phyloP scores from a whole-genome alignment of 2,888 invertebrate species.

The Archips crataeganus region DNA sequence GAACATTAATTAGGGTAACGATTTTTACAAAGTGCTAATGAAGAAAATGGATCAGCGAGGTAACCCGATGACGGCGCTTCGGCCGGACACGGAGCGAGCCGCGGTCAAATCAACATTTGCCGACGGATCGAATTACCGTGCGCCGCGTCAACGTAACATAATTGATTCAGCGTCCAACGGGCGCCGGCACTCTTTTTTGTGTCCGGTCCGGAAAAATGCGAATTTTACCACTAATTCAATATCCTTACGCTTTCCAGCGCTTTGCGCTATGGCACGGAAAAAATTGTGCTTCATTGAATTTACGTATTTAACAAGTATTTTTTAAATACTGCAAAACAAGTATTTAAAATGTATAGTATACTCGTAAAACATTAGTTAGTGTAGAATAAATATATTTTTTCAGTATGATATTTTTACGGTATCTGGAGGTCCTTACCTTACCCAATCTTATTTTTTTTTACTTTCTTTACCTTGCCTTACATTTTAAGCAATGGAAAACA shows the following conservation, averaged over 20 bases:
- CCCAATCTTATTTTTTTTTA: no score
- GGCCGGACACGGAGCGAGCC: conserved; percentile 63
- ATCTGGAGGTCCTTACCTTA: no score
- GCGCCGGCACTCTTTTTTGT: conserved; percentile 72
- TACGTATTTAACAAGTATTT: conserved; percentile 13
- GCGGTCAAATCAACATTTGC: conserved; percentile 83
- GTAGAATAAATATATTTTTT: no score
- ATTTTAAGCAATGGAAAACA: no score
- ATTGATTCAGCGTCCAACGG: conserved; percentile 77
- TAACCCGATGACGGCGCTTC: conserved; percentile 45
- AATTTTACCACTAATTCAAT: conserved; percentile 79
- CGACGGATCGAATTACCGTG: conserved; percentile 80
- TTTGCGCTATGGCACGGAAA: conserved; percentile 45
- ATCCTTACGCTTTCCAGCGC: conserved; percentile 59
- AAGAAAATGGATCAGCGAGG: conserved; percentile 67
- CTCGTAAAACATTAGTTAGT: no score
- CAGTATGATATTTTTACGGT: no score
- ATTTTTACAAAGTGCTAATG: conserved; percentile 56
- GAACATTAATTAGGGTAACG: conserved; percentile 55
- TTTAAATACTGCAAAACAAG: not conserved
- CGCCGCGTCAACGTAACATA: conserved; percentile 76
- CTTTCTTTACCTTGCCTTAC: no score
- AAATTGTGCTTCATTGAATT: conserved; percentile 32
- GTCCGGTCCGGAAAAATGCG: conserved; percentile 59
- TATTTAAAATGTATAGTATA: no score